Percentiles rank a stretch among this genome's conserved stretches.
Evolutionary conservation across 2,113 vertebrate species (phyloP).

Genomic region (Oreotrochilus melanogaster): DNA sequence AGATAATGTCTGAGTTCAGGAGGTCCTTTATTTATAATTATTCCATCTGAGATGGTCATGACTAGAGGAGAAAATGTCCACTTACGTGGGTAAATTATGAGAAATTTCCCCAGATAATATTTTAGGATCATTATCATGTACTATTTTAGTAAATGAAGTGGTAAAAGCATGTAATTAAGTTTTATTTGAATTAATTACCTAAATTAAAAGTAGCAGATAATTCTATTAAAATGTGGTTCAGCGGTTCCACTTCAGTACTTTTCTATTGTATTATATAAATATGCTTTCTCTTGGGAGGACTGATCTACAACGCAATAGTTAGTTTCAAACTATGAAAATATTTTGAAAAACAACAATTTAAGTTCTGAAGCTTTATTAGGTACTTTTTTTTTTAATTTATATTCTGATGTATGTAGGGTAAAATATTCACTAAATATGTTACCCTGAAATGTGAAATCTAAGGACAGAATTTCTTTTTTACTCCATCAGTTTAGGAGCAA

Average conservation of each 20-base stretch:
- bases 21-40: not conserved
- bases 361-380: not conserved
- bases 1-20: not conserved
- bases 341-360: not conserved
- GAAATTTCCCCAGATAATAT: not conserved
- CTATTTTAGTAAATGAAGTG: not conserved
- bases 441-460: not conserved
- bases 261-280: not conserved
- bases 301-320: not conserved
- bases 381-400: not conserved
- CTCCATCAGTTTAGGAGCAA: rapidly evolving
- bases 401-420: not conserved
- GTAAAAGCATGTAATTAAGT: not conserved
- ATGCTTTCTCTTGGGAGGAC: not conserved
- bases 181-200: not conserved
- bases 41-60: not conserved
- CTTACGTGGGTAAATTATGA: not conserved
- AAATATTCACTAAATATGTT: not conserved
- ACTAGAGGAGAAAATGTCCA: not conserved
- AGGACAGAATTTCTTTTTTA: not conserved
- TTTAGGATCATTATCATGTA: not conserved
- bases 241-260: not conserved
- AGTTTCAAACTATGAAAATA: not conserved
- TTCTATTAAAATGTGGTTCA: not conserved
- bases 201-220: not conserved